Base-by-base conservation (phyloP, 2,113 vertebrate genomes). In the Grammomys surdaster region DNA sequence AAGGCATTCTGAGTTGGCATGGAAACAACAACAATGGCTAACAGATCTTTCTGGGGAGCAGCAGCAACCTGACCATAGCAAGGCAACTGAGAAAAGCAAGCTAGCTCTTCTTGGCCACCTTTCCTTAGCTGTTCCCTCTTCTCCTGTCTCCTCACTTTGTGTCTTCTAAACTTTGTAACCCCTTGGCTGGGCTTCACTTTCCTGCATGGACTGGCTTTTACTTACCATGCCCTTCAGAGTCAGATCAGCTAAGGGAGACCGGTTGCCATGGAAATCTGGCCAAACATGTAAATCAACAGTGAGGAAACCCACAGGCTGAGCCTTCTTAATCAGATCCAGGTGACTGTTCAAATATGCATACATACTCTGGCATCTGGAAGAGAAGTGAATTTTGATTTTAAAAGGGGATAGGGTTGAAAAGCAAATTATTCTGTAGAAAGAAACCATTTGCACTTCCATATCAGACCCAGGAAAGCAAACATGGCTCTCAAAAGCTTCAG, bases 231-330 rank as follows among this genome's bases (percentile, higher is more conserved):
- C 99, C 97, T 99, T 99, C 91, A 99, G 98, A 96, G 98, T 99
- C 97, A 99, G 98, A 98, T 99, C 99, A 81, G 99, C 99, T 98
- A 99, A 98, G 77, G 99, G 99, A 90, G 99, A 99, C 97, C 99
- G 98, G 99, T 99, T 99, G 89, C 99, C 99, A 93, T 99, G 99
- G 98, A 99, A 99, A 98, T 99, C 99, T 22, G 99, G 99, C 99
- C 99, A 99, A 98, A 99, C 98, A 97, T 99, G 99, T 97, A 99
- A 99, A 98, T 98, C 97, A 98, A 99, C 98, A 97, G 98, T 99
- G 97, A 99, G 99, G 98, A 99, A 99, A 98, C 99, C 99, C 88
- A 99, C 98, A 95, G 99, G 98, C 95, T 96, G 95, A 58, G 98
- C 98, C 97, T 97, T 90, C 94, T 98, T 98, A 99, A 99, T 99